These are phyloP conservation scores for Litoditis marina DNA, from an alignment of 2,888 invertebrate genomes.

Conservation along the genomic window DNA sequence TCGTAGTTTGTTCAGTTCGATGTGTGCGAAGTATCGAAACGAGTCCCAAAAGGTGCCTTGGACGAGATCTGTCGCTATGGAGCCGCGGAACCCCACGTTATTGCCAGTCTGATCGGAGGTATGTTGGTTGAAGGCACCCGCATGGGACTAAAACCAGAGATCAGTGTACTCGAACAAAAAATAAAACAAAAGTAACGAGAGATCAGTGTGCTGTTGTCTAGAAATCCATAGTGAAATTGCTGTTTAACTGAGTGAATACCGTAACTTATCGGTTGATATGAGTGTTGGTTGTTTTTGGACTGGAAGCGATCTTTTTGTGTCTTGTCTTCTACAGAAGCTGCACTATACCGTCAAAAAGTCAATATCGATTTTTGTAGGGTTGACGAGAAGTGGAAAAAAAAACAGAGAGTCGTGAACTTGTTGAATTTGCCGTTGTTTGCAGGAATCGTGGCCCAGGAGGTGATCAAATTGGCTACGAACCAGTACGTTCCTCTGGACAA, in stretches of 20 bases:
- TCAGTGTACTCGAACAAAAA: not conserved
- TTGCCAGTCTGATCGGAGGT: constrained; percentile 81
- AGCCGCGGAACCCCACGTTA: constrained; percentile 78
- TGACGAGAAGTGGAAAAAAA: not conserved
- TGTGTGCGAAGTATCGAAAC: not conserved
- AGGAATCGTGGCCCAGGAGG: constrained; percentile 85
- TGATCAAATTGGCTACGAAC: constrained; percentile 85
- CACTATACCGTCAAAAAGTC: too few relatives aligned
- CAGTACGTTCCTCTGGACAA: constrained; percentile 95
- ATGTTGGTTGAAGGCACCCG: not conserved
- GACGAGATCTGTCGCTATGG: constrained; percentile 37
- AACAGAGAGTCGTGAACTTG: not conserved
- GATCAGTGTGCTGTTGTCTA: too few relatives aligned
- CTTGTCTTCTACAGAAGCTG: too few relatives aligned
- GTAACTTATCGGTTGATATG: too few relatives aligned
- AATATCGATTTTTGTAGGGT: too few relatives aligned
- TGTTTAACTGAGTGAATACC: too few relatives aligned
- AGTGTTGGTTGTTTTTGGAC: too few relatives aligned
- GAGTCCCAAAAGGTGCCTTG: constrained; percentile 17
- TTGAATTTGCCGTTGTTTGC: not conserved
- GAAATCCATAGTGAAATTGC: too few relatives aligned
- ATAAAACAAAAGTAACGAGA: too few relatives aligned
- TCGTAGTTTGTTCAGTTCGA: constrained; percentile 8
- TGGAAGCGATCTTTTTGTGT: too few relatives aligned
- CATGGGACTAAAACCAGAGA: not conserved